phyloP scores from a whole-genome alignment of 37 sponge, comb jelly and placozoan species.

The Ianthella basta region DNA sequence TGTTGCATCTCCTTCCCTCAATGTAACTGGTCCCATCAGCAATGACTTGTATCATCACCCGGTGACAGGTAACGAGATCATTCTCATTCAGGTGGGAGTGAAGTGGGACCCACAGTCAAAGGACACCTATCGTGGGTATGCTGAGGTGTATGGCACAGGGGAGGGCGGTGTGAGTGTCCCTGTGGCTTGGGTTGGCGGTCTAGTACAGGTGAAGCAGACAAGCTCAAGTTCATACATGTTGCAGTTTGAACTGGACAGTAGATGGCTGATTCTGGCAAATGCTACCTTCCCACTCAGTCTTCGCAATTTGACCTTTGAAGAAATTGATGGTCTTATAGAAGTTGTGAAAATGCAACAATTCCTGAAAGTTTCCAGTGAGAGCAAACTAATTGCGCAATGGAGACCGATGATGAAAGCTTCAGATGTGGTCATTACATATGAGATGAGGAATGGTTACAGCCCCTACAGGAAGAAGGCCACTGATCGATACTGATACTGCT shows the following conservation, averaged over 20 bases:
- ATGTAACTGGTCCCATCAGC: not conserved
- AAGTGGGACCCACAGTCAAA: not conserved
- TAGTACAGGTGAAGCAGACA: not conserved
- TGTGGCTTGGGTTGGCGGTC: slow-evolving; percentile 26
- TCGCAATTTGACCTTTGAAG: not conserved
- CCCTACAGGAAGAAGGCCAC: not conserved
- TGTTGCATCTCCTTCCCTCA: slow-evolving; percentile 20
- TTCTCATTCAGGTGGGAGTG: not conserved
- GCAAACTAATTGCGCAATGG: not conserved
- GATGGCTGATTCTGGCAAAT: not conserved
- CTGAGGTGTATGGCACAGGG: slow-evolving; percentile 12
- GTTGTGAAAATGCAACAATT: not conserved
- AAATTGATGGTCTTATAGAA: not conserved
- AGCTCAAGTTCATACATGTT: not conserved
- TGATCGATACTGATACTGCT: not conserved
- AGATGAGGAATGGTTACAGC: slow-evolving; percentile 23
- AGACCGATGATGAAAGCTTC: not conserved
- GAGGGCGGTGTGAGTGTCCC: not conserved
- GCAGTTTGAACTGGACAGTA: slow-evolving; percentile 26
- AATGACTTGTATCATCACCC: not conserved
- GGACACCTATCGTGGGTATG: not conserved
- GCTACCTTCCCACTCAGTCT: slow-evolving; percentile 12
- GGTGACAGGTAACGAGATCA: not conserved
- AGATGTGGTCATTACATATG: slow-evolving; percentile 9
- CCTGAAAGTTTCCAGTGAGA: not conserved